Evolutionary conservation across 2,113 vertebrate species (phyloP).

Genomic region (Anolis carolinensis): DNA sequence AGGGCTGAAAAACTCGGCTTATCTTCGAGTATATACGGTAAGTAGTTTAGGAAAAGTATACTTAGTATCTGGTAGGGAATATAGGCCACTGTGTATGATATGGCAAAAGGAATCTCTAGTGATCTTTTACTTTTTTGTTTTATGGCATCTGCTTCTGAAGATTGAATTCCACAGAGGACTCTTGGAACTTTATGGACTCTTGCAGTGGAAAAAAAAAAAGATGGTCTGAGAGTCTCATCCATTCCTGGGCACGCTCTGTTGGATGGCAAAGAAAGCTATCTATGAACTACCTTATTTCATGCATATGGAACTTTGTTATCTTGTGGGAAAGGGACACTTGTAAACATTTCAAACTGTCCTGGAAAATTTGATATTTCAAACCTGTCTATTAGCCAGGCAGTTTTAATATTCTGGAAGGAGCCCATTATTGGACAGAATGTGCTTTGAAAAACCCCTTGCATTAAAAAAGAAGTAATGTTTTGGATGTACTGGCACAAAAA

Average conservation of each 20-base stretch:
- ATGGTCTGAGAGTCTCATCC: conserved; percentile 44
- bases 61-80: conserved; percentile 25
- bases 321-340: conserved; percentile 17
- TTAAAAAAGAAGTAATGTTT: neutral
- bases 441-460: conserved; percentile 23
- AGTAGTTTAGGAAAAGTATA: no score
- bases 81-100: conserved; percentile 43
- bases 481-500: conserved; percentile 36
- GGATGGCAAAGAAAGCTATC: conserved; percentile 34
- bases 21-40: no score
- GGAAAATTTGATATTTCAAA: conserved; percentile 29
- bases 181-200: conserved; percentile 55
- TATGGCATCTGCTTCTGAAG: conserved; percentile 55
- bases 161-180: conserved; percentile 59
- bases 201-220: conserved; percentile 33
- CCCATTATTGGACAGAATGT: conserved; percentile 47
- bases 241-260: conserved; percentile 34
- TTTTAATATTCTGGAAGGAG: conserved; percentile 10
- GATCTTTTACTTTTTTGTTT: conserved; percentile 47
- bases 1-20: no score
- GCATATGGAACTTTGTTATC: conserved; percentile 44
- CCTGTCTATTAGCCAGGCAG: conserved; percentile 38
- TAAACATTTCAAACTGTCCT: conserved; percentile 35
- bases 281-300: conserved; percentile 37
- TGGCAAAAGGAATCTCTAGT: conserved; percentile 56